Conservation (phyloP, 2,888 invertebrate genomes). For the Plebejus melissa region DNA sequence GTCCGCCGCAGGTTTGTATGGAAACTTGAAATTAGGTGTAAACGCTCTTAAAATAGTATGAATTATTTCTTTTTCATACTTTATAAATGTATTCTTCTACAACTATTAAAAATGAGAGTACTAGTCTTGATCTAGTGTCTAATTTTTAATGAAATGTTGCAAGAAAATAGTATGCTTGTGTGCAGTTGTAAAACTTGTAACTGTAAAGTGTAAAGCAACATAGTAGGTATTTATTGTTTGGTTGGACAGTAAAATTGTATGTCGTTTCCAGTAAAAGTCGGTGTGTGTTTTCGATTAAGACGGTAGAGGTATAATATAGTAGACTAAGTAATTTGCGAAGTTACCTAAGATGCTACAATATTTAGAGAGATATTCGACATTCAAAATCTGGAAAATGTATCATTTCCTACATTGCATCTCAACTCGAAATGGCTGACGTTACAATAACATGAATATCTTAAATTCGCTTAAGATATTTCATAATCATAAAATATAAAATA, state of each 20-base stretch:
- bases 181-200: not conserved
- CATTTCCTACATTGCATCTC: not conserved
- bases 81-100: too few species aligned
- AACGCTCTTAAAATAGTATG: too few species aligned
- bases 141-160: not conserved
- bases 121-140: not conserved
- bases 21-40: too few species aligned
- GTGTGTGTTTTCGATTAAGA: constrained; percentile 21
- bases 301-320: not conserved
- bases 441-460: too few species aligned
- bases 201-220: not conserved
- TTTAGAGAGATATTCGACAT: constrained; percentile 7
- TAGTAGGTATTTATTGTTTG: not conserved
- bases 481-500: too few species aligned
- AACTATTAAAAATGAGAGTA: too few species aligned
- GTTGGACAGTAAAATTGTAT: not conserved
- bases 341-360: constrained; percentile 12
- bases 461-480: too few species aligned
- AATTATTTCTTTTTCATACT: too few species aligned
- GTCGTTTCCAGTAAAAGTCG: constrained; percentile 6
- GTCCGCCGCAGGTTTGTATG: too few species aligned
- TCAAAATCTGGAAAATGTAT: constrained; percentile 9
- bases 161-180: not conserved
- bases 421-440: not conserved
- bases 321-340: constrained; percentile 19